A percentile compares a stretch with the other conserved stretches of the same genome.
Conservation (phyloP, 2,797 vertebrate genomes). For the Sphenopsis melanotis region DNA sequence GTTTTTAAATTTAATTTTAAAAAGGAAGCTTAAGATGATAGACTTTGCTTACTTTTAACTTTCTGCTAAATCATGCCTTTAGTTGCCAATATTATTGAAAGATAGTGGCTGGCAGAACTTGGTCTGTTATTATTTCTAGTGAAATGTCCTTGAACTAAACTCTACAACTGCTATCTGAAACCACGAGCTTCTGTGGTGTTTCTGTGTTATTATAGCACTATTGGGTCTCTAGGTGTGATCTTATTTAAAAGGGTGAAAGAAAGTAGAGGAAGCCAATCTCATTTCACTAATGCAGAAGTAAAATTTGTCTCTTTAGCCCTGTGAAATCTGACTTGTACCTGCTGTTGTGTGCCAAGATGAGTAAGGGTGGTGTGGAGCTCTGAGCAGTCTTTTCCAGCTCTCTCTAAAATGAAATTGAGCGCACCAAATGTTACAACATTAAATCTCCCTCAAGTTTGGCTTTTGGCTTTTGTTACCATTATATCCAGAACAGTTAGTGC, state of each 20-base stretch:
- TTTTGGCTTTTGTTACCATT: neutral
- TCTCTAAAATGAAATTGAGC: neutral
- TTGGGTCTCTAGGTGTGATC: neutral
- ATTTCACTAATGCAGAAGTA: neutral
- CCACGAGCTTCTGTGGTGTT: neutral
- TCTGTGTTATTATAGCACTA: neutral
- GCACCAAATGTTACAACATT: neutral
- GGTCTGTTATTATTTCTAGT: neutral
- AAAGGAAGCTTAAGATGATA: neutral
- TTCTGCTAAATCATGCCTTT: neutral
- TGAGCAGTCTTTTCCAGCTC: neutral
- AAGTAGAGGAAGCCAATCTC: neutral
- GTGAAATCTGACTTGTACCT: neutral
- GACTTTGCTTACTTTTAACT: neutral
- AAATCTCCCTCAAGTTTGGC: neutral
- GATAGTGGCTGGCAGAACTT: neutral
- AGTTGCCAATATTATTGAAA: neutral
- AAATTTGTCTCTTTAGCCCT: neutral
- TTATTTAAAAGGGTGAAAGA: neutral
- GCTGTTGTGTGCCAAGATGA: neutral
- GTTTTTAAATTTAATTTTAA: neutral
- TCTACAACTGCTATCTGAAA: neutral
- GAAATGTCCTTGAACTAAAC: neutral
- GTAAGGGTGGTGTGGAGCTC: neutral
- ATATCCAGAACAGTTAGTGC: neutral